These are phyloP conservation scores for Chelmon rostratus DNA, from an alignment of 2,797 vertebrate genomes.

Conservation along the genomic window DNA sequence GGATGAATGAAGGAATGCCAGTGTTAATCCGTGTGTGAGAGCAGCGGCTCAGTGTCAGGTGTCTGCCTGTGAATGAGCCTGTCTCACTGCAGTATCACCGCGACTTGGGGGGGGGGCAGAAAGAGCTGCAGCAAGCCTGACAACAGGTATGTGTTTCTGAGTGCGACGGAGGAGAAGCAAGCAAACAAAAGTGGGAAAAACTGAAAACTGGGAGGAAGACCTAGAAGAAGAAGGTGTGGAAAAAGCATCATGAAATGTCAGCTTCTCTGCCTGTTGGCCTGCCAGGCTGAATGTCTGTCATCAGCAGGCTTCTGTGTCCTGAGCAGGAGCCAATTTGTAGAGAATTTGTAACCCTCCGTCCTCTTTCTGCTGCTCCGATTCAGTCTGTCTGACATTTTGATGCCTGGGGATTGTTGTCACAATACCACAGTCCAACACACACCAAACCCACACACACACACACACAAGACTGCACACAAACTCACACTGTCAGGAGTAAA, in stretches of 20 bases:
- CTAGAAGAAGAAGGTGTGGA: constrained; percentile 8
- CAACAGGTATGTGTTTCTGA: constrained; percentile 34
- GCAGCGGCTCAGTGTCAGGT: constrained; percentile 80
- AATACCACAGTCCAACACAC: constrained; percentile 39
- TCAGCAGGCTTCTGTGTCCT: constrained; percentile 60
- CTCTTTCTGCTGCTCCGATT: constrained; percentile 51
- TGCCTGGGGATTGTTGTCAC: constrained; percentile 59
- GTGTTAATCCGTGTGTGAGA: constrained; percentile 79
- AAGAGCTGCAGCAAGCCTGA: neutral
- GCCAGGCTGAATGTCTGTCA: constrained; percentile 54
- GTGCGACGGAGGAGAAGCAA: constrained; percentile 8
- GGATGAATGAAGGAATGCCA: constrained; percentile 73
- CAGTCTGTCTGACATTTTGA: constrained; percentile 62
- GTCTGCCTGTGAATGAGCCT: constrained; percentile 78
- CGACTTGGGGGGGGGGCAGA: constrained; percentile 21
- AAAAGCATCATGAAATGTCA: constrained; percentile 18
- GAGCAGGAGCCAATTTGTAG: constrained; percentile 72
- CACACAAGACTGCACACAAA: constrained; percentile 1
- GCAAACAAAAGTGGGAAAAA: constrained; percentile 9
- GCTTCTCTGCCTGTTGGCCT: constrained; percentile 15
- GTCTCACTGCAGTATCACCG: constrained; percentile 65
- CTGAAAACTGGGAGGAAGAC: neutral
- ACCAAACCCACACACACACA: constrained; percentile 14
- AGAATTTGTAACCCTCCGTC: constrained; percentile 69
- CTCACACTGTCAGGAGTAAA: neutral